Conservation (phyloP, 1,140 invertebrate genomes). For the Meloidogyne floridensis region DNA sequence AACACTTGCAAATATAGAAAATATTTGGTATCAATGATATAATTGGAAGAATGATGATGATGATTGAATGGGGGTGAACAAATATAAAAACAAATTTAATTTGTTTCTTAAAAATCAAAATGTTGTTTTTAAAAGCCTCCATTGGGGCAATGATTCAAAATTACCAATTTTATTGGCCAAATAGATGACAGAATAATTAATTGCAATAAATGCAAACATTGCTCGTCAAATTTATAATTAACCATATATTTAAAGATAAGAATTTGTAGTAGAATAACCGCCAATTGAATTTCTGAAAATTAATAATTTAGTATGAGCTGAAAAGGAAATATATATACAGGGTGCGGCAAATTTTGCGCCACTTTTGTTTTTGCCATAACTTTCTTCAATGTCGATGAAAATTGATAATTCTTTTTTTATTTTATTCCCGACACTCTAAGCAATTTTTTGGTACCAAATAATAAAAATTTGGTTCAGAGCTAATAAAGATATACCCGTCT, state of each 20-base stretch:
- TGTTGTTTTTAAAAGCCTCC: neutral
- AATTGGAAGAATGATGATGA: neutral
- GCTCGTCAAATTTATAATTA: neutral
- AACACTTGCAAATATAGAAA: neutral
- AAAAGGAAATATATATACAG: no score
- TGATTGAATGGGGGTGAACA: neutral
- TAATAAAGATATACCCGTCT: no score
- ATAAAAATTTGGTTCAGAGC: no score
- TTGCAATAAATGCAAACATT: neutral
- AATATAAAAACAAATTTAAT: neutral
- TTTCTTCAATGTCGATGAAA: no score
- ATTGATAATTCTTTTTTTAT: no score
- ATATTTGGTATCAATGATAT: neutral
- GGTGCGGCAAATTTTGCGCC: no score
- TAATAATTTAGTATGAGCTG: no score
- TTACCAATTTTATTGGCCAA: neutral
- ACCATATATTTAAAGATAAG: neutral
- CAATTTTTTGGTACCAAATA: no score
- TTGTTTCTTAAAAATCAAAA: neutral
- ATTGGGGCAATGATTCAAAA: neutral
- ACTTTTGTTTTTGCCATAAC: no score
- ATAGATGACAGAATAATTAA: neutral
- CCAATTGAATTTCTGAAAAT: neutral
- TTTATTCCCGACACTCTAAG: no score
- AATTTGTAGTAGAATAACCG: neutral